Base-by-base conservation (phyloP, 2,888 invertebrate species). In the Clanis bilineata region DNA sequence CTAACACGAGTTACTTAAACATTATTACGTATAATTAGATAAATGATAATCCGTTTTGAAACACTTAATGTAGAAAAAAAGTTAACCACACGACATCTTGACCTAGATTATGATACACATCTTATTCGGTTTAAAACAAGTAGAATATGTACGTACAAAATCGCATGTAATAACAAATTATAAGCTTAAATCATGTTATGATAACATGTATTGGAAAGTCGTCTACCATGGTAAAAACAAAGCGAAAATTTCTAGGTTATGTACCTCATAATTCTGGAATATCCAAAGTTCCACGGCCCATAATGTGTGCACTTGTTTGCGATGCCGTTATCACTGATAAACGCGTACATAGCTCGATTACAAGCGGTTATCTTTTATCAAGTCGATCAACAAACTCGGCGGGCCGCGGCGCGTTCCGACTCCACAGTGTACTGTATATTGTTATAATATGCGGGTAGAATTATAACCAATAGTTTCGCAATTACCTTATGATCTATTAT, bases 271-370 rank as follows among this genome's bases (percentile, higher is more conserved):
- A 79, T 78, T 80, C 79, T 82, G 72, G 81, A 82, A 79, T 71
- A 80, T 66, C 76, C 77, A 65, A 73, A 69, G 65, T 72, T 74
- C 87, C 85, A 88, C 67, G 76, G 71, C 63, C 71, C 76, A 70
- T 79, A 82, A 71, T 77, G 77, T 63, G 70, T 66, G 79, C 83
- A 88, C 83, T 85, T 88, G 86, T 86, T 87, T 82, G 84, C 82
- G 68, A 71, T 77, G 64, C 66, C 75, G 78, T 85, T 90, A 90
- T 91, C 90, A 82, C 79, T 85, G 89, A 91, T 91, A 90, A 89
- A 76, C 69, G 80, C 71, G 77, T 81, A 88, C 90, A 90, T 90
- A 79, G 86, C 82, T 83, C 76, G 90, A 90, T 91, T 84, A 84
- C 80, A 78, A 68, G 65, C 64, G 63, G 60, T 88, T 89, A 90